Conservation (phyloP, 1,140 invertebrate species). For the Druon quercuslanigerum region DNA sequence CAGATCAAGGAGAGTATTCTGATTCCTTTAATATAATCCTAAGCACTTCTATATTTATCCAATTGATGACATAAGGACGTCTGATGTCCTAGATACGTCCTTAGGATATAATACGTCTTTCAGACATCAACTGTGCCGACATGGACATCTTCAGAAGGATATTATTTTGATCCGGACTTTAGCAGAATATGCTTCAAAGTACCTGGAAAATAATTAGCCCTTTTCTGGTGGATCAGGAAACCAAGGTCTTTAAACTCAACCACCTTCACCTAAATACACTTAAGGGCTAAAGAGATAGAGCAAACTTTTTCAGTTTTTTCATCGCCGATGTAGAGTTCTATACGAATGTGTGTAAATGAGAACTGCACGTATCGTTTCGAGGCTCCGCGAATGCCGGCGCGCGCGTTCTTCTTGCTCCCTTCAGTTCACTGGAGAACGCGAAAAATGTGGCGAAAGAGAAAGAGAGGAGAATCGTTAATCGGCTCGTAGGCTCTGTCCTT, state of each 20-base stretch:
- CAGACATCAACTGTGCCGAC: no score
- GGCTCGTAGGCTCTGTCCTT: conserved; percentile 44
- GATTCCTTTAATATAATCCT: no score
- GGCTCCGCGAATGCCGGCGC: conserved; percentile 53
- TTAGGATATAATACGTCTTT: no score
- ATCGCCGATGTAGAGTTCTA: background rate
- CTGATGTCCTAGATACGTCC: no score
- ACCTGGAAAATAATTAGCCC: no score
- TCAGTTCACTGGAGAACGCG: conserved; percentile 59
- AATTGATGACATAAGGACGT: no score
- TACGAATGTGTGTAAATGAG: conserved; percentile 46
- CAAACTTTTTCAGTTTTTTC: conserved; percentile 12
- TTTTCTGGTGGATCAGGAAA: background rate
- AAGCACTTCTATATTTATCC: no score
- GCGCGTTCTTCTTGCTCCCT: conserved; percentile 62
- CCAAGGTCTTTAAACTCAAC: background rate
- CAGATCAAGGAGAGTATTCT: background rate
- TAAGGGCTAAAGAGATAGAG: background rate
- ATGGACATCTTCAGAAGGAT: no score
- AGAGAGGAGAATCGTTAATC: conserved; percentile 57
- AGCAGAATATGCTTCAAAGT: no score
- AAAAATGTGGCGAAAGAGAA: conserved; percentile 62
- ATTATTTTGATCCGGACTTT: no score
- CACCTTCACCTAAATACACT: conserved; percentile 26
- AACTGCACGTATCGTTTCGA: conserved; percentile 51